phyloP scores from a whole-genome alignment of 1,140 invertebrate genomes.

The Drosophila nasuta region DNA sequence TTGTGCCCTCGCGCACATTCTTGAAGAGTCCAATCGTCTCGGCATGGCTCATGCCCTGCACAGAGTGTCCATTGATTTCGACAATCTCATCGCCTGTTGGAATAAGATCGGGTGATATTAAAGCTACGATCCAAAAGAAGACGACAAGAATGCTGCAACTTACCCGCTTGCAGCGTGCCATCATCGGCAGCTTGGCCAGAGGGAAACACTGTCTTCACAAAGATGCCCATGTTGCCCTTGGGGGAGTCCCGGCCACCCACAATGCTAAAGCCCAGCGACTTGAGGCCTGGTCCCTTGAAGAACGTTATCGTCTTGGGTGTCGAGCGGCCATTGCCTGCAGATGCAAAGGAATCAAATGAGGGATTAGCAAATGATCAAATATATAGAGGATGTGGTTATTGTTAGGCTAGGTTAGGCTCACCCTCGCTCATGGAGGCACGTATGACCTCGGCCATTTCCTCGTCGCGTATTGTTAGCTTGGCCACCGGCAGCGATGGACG shows the following conservation, averaged over 20 bases:
- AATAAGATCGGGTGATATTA: neutral
- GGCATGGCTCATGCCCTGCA: constrained; percentile 94
- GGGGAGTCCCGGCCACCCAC: constrained; percentile 95
- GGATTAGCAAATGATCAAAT: neutral
- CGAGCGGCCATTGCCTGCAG: constrained; percentile 67
- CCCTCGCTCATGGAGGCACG: constrained; percentile 81
- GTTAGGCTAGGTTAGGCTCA: constrained; percentile 52
- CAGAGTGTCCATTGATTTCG: constrained; percentile 92
- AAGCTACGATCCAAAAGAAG: neutral
- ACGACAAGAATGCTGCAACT: constrained; percentile 14
- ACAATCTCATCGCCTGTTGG: constrained; percentile 95
- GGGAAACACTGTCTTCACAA: constrained; percentile 95
- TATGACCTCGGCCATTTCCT: constrained; percentile 83
- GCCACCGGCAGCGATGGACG: constrained; percentile 79
- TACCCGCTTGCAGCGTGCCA: constrained; percentile 94
- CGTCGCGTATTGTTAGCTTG: constrained; percentile 80
- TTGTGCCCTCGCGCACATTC: constrained; percentile 93
- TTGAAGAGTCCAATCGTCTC: constrained; percentile 96
- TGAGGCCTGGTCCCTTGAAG: constrained; percentile 93
- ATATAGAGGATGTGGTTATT: constrained; percentile 18
- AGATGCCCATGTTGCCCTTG: constrained; percentile 95
- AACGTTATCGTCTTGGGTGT: constrained; percentile 86
- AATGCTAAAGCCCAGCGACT: constrained; percentile 96
- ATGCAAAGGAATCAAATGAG: constrained; percentile 17
- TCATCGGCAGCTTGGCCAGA: constrained; percentile 94